Evolutionary conservation across 2,888 invertebrate species (phyloP), one percentile per base, ranked within the genome.

Genomic region (Chironomus riparius): DNA sequence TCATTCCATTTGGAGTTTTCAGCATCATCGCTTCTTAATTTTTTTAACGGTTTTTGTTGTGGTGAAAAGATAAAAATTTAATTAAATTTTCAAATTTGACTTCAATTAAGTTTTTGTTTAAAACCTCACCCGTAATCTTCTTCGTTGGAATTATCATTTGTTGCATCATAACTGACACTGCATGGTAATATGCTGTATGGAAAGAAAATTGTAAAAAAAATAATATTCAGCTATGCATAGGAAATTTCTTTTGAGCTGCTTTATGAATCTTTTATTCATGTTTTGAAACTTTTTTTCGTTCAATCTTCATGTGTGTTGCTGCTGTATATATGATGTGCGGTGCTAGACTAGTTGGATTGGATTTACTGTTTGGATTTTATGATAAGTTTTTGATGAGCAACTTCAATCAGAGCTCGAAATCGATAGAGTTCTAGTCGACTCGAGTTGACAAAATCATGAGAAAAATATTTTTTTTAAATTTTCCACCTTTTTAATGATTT

Each of bases 1-100:
- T 84, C 87, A 77, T 87, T 86, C 91, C 92, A 91, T 77, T 88
- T 88, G 77, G 87, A 88, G 70, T 86, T 85, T 76, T 89, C 88
- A 81, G 88, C 89, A 1, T 82, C 82, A 22, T 77, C 77, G 22
- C 68, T 74, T 5, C 3, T 28, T 28, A 28, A 2, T 5, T 5
- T 28, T 28, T 28, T 28, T n/a, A n/a, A n/a, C n/a, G n/a, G n/a
- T 28, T 28, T 28, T 2, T 38, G 7, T 38, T 38, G 38, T 38
- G 38, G 38, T 38, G 38, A 15, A 56, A 56, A 56, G 56, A 18
- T 15, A 18, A 56, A 18, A 22, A 24, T 65, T 70, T 22, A 47
- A 47, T 47, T 61, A 15, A 62, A 62, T 56, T 62, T 62, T 21
- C 62, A 62, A 15, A 22, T 2, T 62, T 62, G 62, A 18, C 62